Conservation (phyloP, 2,113 vertebrate genomes). For the Dipodomys spectabilis region DNA sequence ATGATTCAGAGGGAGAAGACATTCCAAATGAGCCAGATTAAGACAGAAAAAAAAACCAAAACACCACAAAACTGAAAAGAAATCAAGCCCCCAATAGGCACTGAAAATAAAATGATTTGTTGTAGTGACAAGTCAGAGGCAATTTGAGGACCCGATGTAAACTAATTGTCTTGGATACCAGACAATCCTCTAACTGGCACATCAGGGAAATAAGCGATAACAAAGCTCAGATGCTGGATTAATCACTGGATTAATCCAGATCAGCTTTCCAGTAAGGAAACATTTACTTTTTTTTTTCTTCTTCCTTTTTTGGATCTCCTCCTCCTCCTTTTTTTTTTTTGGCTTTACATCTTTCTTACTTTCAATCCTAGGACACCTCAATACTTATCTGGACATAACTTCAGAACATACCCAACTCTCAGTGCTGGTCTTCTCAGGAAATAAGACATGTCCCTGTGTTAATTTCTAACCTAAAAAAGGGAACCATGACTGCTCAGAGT, state of each 20-base stretch:
- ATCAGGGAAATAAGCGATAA: conserved; percentile 36
- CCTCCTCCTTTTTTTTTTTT: not conserved
- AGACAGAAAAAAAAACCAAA: not conserved
- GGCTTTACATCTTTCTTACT: conserved; percentile 46
- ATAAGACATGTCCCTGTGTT: conserved; percentile 66
- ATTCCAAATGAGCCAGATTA: conserved; percentile 78
- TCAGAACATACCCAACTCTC: conserved; percentile 65
- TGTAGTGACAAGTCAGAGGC: conserved; percentile 64
- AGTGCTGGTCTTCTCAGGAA: conserved; percentile 42
- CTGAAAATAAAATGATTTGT: conserved; percentile 80
- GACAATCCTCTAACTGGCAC: conserved; percentile 65
- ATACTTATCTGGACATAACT: conserved; percentile 53
- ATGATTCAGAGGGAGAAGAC: conserved; percentile 68
- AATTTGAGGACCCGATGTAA: conserved; percentile 55
- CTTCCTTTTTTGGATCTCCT: not conserved
- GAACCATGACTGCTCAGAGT: conserved; percentile 70
- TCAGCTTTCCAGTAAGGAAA: conserved; percentile 53
- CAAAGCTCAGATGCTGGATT: conserved; percentile 54
- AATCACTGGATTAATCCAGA: not conserved
- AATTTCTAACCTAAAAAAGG: conserved; percentile 67
- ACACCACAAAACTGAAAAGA: conserved; percentile 59
- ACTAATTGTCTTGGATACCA: conserved; percentile 56
- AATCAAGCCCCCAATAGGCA: conserved; percentile 83
- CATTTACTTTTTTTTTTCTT: not conserved
- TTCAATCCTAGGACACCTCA: conserved; percentile 34